phyloP scores from a whole-genome alignment of 1,140 invertebrate genomes.

The Brachionus angularis region DNA sequence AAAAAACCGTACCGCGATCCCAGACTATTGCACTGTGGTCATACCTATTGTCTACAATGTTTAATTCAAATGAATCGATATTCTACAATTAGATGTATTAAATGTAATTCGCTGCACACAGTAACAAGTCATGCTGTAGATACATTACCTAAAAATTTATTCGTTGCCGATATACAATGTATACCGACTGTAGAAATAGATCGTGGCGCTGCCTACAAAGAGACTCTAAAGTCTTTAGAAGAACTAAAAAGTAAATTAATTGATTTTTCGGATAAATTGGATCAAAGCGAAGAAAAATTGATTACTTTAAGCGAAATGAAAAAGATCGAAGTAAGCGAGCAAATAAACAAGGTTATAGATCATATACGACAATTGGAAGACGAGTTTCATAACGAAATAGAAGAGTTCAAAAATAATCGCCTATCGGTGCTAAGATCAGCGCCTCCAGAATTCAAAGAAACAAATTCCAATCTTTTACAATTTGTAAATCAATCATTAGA shows the following conservation, averaged over 20 bases:
- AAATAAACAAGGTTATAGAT: constrained; percentile 34
- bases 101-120: constrained; percentile 40
- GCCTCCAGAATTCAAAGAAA: constrained; percentile 36
- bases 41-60: constrained; percentile 43
- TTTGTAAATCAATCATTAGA: constrained; percentile 42
- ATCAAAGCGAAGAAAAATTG: constrained; percentile 41
- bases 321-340: constrained; percentile 40
- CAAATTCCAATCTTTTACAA: constrained; percentile 39
- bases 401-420: constrained; percentile 38
- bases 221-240: constrained; percentile 37
- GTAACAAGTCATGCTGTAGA: constrained; percentile 40
- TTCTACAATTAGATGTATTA: constrained; percentile 39
- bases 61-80: constrained; percentile 44
- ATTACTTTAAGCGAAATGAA: constrained; percentile 19
- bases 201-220: constrained; percentile 41
- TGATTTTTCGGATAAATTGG: constrained; percentile 39
- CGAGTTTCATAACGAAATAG: constrained; percentile 39
- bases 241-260: constrained; percentile 20
- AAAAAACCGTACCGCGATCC: constrained; percentile 40
- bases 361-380: constrained; percentile 24
- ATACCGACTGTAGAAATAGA: constrained; percentile 42
- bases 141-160: constrained; percentile 40
- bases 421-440: constrained; percentile 28
- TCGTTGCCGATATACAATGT: constrained; percentile 40
- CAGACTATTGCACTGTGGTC: constrained; percentile 33